phyloP scores from a whole-genome alignment of 2,113 vertebrate genomes.

The Onychostoma macrolepis region DNA sequence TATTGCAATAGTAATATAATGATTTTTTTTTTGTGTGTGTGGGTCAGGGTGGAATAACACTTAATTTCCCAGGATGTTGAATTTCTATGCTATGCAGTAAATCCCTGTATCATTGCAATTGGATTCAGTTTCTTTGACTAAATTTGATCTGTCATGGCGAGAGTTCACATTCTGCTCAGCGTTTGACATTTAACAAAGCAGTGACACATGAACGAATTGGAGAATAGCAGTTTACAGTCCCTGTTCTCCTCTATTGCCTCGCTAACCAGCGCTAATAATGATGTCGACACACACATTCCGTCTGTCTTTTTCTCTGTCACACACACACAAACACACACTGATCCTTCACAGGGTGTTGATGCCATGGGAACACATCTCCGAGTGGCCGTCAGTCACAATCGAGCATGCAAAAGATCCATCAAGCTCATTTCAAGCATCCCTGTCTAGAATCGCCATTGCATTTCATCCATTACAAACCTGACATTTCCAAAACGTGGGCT shows the following conservation, averaged over 20 bases:
- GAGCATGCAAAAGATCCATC: neutral
- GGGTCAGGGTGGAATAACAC: neutral
- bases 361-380: neutral
- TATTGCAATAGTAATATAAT: too few relatives aligned
- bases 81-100: neutral
- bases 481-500: neutral
- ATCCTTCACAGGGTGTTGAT: neutral
- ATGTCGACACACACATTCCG: neutral
- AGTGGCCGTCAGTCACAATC: neutral
- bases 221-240: neutral
- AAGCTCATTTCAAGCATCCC: neutral
- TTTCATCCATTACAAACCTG: neutral
- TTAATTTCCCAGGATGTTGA: neutral
- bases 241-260: constrained; percentile 7
- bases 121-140: neutral
- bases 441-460: neutral
- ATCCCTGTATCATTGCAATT: neutral
- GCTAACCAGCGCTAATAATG: neutral
- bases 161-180: neutral
- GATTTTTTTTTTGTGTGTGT: neutral
- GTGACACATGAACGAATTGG: neutral
- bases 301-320: neutral
- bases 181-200: constrained; percentile 9
- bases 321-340: neutral
- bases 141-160: neutral